A percentile compares a stretch with the other conserved stretches of the same genome.
These are phyloP conservation scores for Sisyra nigra DNA, from an alignment of 2,888 invertebrate genomes.

Conservation along the genomic window DNA sequence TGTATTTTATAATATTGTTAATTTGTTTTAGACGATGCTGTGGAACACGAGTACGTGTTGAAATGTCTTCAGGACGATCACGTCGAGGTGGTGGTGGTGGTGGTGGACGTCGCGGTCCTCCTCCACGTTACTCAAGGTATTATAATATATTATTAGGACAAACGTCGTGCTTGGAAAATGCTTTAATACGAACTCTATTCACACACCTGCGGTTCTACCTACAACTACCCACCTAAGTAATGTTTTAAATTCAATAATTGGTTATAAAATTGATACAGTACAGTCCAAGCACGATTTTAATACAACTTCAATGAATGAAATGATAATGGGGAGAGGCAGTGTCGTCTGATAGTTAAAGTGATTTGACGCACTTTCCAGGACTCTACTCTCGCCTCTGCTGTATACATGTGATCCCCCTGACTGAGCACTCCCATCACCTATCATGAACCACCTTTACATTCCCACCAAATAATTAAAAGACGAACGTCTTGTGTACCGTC, in stretches of 20 bases:
- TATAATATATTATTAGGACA: conserved; percentile 6
- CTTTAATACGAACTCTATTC: background rate
- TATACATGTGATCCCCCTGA: conserved; percentile 19
- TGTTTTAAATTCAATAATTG: background rate
- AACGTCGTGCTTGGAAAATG: conserved; percentile 2
- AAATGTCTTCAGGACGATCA: conserved; percentile 82
- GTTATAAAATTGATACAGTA: background rate
- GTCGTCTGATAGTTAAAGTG: conserved; percentile 10
- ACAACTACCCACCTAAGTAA: no score
- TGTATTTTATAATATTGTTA: conserved; percentile 7
- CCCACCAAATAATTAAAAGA: background rate
- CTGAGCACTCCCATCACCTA: conserved; percentile 20
- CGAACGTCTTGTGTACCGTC: conserved; percentile 10
- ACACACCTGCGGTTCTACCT: no score
- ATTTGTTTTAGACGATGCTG: conserved; percentile 54
- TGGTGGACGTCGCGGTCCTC: conserved; percentile 23
- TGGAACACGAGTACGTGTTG: conserved; percentile 77
- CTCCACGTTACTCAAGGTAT: conserved; percentile 25
- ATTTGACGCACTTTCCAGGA: conserved; percentile 27
- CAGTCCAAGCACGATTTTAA: no score
- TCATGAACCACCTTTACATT: conserved; percentile 18
- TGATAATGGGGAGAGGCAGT: background rate
- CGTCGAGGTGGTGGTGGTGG: conserved; percentile 57
- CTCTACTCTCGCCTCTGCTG: conserved; percentile 12
- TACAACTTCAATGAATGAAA: background rate